Percentiles rank a stretch among this genome's conserved stretches.
phyloP scores from a whole-genome alignment of 2,113 vertebrate species.

The Aspidoscelis tigris region DNA sequence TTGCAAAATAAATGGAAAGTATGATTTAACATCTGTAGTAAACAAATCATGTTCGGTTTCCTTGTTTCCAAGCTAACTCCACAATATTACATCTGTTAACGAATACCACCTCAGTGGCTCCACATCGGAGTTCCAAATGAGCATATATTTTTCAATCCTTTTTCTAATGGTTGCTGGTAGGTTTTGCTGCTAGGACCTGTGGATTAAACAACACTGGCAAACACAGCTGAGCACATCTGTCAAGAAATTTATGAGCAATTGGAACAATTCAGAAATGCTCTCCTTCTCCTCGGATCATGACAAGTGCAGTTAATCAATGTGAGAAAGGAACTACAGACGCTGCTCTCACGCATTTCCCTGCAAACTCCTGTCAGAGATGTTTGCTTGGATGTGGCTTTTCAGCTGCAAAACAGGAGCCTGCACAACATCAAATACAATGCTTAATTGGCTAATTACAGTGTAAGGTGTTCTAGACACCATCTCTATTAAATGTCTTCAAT shows the following conservation, averaged over 20 bases:
- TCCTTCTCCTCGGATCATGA: conserved; percentile 30
- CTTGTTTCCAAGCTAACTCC: neutral
- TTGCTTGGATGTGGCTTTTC: conserved; percentile 29
- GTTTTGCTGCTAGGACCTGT: neutral
- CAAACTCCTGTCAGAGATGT: conserved; percentile 45
- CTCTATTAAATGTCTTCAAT: conserved; percentile 21
- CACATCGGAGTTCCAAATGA: neutral
- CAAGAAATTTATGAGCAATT: conserved; percentile 39
- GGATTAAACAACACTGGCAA: conserved; percentile 37
- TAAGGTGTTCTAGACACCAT: conserved; percentile 27
- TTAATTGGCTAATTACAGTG: conserved; percentile 40
- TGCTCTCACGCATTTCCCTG: conserved; percentile 37
- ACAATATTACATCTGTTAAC: neutral
- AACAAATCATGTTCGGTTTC: neutral
- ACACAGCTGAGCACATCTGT: conserved; percentile 29
- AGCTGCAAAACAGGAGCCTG: conserved; percentile 39
- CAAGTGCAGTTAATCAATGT: conserved; percentile 46
- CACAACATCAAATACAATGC: conserved; percentile 29
- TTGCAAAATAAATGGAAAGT: neutral
- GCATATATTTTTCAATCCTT: neutral
- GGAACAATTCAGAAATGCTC: conserved; percentile 38
- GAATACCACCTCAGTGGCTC: neutral
- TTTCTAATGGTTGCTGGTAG: neutral
- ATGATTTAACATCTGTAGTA: neutral
- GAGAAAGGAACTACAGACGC: conserved; percentile 25